phyloP scores from a whole-genome alignment of 2,113 vertebrate species.

The Ceyx melanurus region DNA sequence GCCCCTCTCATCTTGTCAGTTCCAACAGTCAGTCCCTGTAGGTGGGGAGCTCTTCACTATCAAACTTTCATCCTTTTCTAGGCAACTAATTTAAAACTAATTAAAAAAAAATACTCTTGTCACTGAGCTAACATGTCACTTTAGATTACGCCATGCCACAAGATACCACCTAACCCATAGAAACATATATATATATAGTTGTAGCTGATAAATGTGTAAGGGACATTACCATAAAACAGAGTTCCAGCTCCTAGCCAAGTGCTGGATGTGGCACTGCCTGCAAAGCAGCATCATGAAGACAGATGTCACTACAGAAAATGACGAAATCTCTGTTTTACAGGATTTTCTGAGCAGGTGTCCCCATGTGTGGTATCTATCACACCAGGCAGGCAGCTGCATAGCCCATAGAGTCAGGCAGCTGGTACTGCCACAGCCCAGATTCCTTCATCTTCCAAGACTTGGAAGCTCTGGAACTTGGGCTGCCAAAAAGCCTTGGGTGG shows the following conservation, averaged over 20 bases:
- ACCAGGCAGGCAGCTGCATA: neutral
- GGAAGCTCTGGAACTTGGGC: neutral
- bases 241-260: neutral
- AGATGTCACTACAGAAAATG: neutral
- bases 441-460: neutral
- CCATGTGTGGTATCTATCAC: too few species aligned
- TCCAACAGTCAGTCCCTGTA: neutral
- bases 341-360: neutral
- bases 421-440: neutral
- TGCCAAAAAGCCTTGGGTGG: neutral
- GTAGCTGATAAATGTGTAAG: neutral
- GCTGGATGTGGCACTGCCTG: neutral
- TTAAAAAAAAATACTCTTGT: neutral
- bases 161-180: neutral
- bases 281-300: neutral
- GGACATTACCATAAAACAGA: neutral
- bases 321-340: neutral
- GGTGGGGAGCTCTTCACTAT: neutral
- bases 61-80: neutral
- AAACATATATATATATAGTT: neutral
- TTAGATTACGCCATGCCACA: neutral
- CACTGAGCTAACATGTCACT: neutral
- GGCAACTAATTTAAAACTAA: neutral
- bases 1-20: neutral
- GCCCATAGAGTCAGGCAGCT: neutral